Conservation (phyloP, 2,113 vertebrate genomes). For the Myrmecobius fasciatus region DNA sequence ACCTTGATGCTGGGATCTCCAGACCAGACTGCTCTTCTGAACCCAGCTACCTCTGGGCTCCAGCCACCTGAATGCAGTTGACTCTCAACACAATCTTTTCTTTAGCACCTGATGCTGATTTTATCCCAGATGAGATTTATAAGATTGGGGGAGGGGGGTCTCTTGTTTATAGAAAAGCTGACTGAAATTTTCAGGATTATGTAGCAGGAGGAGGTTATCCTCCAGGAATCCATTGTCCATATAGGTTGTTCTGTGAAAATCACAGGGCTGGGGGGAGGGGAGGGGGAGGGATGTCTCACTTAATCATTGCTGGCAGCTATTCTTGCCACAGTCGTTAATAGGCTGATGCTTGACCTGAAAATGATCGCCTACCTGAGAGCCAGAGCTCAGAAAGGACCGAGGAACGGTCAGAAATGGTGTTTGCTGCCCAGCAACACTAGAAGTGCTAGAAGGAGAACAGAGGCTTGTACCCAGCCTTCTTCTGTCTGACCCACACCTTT, state of each 20-base stretch:
- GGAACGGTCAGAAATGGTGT: no score
- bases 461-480: no score
- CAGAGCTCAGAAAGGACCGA: background rate
- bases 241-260: background rate
- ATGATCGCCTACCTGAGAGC: no score
- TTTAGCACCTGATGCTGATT: background rate
- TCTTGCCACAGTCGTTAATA: no score
- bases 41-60: background rate
- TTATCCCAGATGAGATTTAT: background rate
- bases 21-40: background rate
- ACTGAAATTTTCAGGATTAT: no score
- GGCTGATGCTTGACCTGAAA: background rate
- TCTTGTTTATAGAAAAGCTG: no score
- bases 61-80: background rate
- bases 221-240: background rate
- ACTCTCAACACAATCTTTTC: background rate
- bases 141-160: no score
- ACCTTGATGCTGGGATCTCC: background rate
- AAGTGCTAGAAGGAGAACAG: background rate
- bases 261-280: no score
- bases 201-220: background rate
- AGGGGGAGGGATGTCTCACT: background rate
- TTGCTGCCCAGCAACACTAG: no score
- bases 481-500: no score
- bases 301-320: background rate